Evolutionary conservation across 2,113 vertebrate genomes (phyloP), one percentile per base, ranked within the genome.

Genomic region (Rhynchopsitta pachyrhyncha): DNA sequence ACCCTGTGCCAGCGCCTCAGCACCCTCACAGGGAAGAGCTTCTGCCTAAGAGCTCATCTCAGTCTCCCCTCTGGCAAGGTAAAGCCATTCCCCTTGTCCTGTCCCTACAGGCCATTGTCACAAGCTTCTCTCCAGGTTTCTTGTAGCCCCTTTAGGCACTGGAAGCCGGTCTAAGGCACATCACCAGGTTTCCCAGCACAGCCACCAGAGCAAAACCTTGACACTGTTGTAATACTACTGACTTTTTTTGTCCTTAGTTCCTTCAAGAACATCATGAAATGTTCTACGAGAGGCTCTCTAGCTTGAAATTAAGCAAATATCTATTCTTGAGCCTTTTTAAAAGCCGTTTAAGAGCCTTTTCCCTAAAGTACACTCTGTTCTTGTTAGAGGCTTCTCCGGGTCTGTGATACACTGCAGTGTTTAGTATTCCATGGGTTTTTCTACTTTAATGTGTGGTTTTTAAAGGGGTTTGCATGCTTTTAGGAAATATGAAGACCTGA

Each of bases 231-330:
- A 14, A 23, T 8, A 29, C 55, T 69, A 8, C 62, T 66, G 68
- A 59, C 53, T 42, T 74, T 44, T 55, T 77, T 37, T 53, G 78
- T 77, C 87, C 67, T 86, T 46, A 20, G 17, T 70, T 77, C 41
- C 37, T 77, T 68, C n/a, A 57, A 77, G 79, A 49, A 27, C 59
- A 18, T 67, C 9, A 13, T 62, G 29, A 93, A 95, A 69, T 46
- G 53, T 80, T 94, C 70, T 28, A 12, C 8, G 46, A 91, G 82
- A 81, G 57, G 63, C 62, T 93, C 69, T 71, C 76, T 44, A 83
- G 44, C 52, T 93, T 64, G 55, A 92, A 92, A 88, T 93, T 60
- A 84, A 89, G 83, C 80, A 86, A 76, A 69, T 95, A n/a, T 25
- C 90, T 86, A 2, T 71, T 86, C 49, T 84, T 76, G 77, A 84